Evolutionary conservation across 2,888 invertebrate species (phyloP).

Genomic region (Liposcelis brunnea): DNA sequence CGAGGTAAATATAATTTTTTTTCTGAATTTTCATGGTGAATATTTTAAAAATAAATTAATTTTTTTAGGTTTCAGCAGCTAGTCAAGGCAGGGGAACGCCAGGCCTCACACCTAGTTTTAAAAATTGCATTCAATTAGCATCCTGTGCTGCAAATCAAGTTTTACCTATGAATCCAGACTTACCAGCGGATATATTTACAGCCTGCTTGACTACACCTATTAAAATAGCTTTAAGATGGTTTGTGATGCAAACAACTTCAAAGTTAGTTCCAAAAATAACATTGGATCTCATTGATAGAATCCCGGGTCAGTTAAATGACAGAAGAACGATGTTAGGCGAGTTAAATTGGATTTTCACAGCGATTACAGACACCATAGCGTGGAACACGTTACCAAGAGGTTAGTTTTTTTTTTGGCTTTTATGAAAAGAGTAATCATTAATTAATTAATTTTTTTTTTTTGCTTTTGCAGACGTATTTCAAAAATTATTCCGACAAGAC

Average conservation of each 20-base stretch:
- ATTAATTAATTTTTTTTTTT: constrained; percentile 8
- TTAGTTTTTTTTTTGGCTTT: constrained; percentile 20
- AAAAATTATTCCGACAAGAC: constrained; percentile 92
- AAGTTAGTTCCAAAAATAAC: constrained; percentile 67
- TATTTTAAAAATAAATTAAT: constrained; percentile 1
- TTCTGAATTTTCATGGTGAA: constrained; percentile 5
- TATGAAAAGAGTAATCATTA: neutral
- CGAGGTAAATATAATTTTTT: constrained; percentile 34
- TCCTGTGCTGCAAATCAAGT: constrained; percentile 88
- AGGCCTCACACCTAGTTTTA: constrained; percentile 42
- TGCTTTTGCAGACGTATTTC: constrained; percentile 59
- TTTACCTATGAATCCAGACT: constrained; percentile 90
- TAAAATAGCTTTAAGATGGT: constrained; percentile 89
- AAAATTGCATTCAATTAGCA: constrained; percentile 89
- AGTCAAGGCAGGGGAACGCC: constrained; percentile 23
- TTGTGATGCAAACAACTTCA: constrained; percentile 67
- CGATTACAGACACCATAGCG: constrained; percentile 98
- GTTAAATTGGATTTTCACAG: constrained; percentile 99
- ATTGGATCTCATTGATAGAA: constrained; percentile 78
- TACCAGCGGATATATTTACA: constrained; percentile 95
- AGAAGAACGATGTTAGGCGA: constrained; percentile 95
- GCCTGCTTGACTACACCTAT: constrained; percentile 97
- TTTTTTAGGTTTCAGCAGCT: constrained; percentile 18
- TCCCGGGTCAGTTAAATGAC: constrained; percentile 89
- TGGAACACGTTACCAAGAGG: constrained; percentile 91